These are phyloP conservation scores for Tamias sibiricus DNA, from an alignment of 2,113 vertebrate genomes.

Conservation along the genomic window DNA sequence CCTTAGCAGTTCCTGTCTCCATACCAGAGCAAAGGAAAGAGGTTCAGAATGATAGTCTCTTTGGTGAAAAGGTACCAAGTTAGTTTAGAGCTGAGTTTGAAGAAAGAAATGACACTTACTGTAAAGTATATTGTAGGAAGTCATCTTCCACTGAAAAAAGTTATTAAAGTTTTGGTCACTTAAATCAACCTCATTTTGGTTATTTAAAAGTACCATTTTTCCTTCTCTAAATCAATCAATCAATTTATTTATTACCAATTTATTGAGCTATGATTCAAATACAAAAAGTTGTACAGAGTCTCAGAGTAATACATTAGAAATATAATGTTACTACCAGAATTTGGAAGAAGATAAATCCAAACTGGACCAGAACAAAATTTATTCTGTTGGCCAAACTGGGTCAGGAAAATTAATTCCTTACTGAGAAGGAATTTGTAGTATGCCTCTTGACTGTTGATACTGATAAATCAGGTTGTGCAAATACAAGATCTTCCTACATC, in stretches of 20 bases:
- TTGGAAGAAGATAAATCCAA: neutral
- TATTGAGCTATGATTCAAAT: neutral
- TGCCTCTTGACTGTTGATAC: neutral
- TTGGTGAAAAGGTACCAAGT: neutral
- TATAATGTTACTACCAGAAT: neutral
- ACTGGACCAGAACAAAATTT: neutral
- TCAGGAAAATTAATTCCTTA: neutral
- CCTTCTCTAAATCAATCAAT: neutral
- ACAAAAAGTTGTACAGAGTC: neutral
- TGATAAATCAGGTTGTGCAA: neutral
- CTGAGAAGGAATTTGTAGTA: neutral
- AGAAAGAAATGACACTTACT: neutral
- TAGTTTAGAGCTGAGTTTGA: neutral
- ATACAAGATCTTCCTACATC: neutral
- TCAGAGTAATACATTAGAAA: neutral
- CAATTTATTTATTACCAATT: neutral
- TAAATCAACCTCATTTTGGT: neutral
- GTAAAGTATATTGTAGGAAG: neutral
- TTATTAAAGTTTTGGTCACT: conserved; percentile 22
- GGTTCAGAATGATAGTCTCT: neutral
- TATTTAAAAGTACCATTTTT: neutral
- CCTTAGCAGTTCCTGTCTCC: neutral
- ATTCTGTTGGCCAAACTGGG: neutral
- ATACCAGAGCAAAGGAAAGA: neutral
- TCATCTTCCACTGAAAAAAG: neutral